phyloP scores from a whole-genome alignment of 2,888 invertebrate genomes.

The Germaria angustata region DNA sequence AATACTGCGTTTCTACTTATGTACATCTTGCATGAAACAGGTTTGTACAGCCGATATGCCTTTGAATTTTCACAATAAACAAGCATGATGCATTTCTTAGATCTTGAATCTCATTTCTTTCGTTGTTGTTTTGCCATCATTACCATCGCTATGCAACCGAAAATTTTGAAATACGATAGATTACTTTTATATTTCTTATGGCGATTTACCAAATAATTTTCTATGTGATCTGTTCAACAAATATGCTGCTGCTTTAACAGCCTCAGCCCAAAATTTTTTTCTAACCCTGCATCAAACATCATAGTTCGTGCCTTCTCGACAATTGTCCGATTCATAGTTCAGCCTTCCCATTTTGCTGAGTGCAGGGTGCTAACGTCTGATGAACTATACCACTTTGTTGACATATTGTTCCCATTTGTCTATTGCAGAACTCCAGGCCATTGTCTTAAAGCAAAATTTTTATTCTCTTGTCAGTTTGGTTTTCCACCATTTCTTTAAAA shows the following conservation, averaged over 20 bases:
- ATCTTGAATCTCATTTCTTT: slow-evolving; percentile 40
- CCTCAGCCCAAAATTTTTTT: slow-evolving; percentile 10
- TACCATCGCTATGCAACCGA: slow-evolving; percentile 22
- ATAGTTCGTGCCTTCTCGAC: too few relatives aligned
- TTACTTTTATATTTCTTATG: neutral
- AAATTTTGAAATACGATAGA: slow-evolving; percentile 6
- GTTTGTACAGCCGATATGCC: slow-evolving; percentile 30
- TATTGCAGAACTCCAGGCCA: too few relatives aligned
- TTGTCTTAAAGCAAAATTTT: slow-evolving; percentile 24
- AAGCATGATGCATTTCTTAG: slow-evolving; percentile 26
- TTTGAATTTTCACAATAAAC: too few relatives aligned
- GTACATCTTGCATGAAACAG: too few relatives aligned
- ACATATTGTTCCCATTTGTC: too few relatives aligned
- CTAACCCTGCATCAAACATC: too few relatives aligned
- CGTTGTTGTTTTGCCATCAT: slow-evolving; percentile 25
- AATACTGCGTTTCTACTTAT: too few relatives aligned
- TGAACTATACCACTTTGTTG: too few relatives aligned
- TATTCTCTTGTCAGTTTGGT: too few relatives aligned
- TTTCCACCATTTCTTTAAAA: too few relatives aligned
- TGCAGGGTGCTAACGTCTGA: slow-evolving; percentile 22
- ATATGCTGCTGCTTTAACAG: slow-evolving; percentile 9
- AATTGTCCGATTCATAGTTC: slow-evolving; percentile 9
- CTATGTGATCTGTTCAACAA: slow-evolving; percentile 14
- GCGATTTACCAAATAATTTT: too few relatives aligned
- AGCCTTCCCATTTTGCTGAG: slow-evolving; percentile 16